phyloP scores from a whole-genome alignment of 2,888 invertebrate genomes.

The Chaetoderma sp. region DNA sequence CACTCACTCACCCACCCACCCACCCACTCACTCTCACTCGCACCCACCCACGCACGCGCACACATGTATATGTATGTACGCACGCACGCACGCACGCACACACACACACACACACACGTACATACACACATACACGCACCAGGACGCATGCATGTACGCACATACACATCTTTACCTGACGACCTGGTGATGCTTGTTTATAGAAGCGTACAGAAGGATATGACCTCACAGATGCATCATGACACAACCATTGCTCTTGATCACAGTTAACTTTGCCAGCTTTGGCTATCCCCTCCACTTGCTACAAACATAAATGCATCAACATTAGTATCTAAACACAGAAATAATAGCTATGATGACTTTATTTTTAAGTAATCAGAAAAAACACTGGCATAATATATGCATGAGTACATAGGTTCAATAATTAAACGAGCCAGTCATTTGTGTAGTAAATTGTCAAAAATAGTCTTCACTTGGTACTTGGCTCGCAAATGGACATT shows the following conservation, averaged over 20 bases:
- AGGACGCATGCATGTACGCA: background rate
- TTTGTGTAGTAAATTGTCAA: too few species aligned
- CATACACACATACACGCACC: background rate
- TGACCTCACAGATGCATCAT: slow-evolving; percentile 72
- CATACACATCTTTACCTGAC: slow-evolving; percentile 11
- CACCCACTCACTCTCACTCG: too few species aligned
- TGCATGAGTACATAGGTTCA: background rate
- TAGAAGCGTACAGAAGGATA: slow-evolving; percentile 75
- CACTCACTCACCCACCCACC: too few species aligned
- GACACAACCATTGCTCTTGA: slow-evolving; percentile 72
- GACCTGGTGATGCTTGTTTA: slow-evolving; percentile 39
- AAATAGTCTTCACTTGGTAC: too few species aligned
- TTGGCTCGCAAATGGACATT: too few species aligned
- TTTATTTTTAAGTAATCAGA: background rate
- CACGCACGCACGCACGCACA: background rate
- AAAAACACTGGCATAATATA: background rate
- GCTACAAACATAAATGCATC: slow-evolving; percentile 42
- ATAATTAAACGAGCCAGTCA: too few species aligned
- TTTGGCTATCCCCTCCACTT: slow-evolving; percentile 73
- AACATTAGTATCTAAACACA: too few species aligned
- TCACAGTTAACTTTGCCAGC: slow-evolving; percentile 79
- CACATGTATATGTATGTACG: too few species aligned
- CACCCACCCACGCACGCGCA: too few species aligned
- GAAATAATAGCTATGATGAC: background rate
- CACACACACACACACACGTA: slow-evolving; percentile 2